These are phyloP conservation scores for Scaptomyza caliginosa DNA, from an alignment of 2,888 invertebrate species.

Conservation along the genomic window DNA sequence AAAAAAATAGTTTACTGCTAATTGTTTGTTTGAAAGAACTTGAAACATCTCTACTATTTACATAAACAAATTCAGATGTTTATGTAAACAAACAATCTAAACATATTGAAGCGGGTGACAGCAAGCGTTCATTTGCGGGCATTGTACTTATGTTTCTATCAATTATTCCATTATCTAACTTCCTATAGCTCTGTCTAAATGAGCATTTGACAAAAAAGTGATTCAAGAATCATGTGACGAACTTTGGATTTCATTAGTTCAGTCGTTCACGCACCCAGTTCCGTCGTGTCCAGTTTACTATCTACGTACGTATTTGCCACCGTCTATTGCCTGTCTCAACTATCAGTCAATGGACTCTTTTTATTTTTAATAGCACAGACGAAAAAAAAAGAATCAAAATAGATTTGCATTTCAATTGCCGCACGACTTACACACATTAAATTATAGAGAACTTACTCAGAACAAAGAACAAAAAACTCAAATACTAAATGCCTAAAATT, in stretches of 20 bases:
- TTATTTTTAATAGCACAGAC: conserved; percentile 22
- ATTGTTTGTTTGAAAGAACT: background rate
- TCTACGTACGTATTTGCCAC: conserved; percentile 13
- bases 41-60: background rate
- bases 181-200: background rate
- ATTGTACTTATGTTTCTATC: conserved; percentile 27
- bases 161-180: background rate
- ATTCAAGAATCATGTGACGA: conserved; percentile 26
- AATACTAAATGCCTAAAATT: conserved; percentile 22
- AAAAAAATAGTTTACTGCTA: background rate
- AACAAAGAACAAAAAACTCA: conserved; percentile 14
- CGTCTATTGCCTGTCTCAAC: conserved; percentile 33
- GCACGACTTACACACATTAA: conserved; percentile 22
- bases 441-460: conserved; percentile 15
- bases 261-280: conserved; percentile 18
- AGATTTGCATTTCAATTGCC: conserved; percentile 49
- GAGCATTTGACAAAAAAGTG: conserved; percentile 1
- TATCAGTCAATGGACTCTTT: conserved; percentile 57
- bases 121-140: conserved; percentile 3
- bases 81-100: conserved; percentile 7
- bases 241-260: conserved; percentile 27
- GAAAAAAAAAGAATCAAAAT: conserved; percentile 10
- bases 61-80: background rate
- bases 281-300: conserved; percentile 19
- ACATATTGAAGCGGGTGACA: conserved; percentile 10